Evolutionary conservation across 2,797 vertebrate genomes (phyloP).

Genomic region (Acanthopagrus latus): DNA sequence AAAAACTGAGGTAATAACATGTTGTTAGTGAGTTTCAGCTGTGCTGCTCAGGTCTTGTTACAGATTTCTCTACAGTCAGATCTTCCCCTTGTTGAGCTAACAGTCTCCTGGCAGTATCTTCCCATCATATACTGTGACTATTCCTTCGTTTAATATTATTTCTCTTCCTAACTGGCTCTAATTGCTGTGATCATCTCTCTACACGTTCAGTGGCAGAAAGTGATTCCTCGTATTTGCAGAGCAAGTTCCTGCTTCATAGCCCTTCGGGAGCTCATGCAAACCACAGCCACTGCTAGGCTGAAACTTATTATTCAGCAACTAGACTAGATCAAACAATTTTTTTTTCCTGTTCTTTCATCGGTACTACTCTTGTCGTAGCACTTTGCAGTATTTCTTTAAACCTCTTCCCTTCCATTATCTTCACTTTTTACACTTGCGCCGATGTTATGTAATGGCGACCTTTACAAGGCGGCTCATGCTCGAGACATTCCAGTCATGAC

Average conservation of each 20-base stretch:
- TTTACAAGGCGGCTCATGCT: constrained; percentile 25
- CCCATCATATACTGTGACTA: not conserved
- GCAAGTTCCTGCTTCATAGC: constrained; percentile 21
- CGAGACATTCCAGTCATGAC: constrained; percentile 29
- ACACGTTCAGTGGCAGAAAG: not conserved
- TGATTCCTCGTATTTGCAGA: not conserved
- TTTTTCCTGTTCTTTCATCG: not conserved
- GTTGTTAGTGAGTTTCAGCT: not conserved
- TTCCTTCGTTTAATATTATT: no score
- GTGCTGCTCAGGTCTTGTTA: not conserved
- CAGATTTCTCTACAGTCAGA: not conserved
- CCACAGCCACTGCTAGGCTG: constrained; percentile 5
- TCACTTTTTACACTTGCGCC: not conserved
- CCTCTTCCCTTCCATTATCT: not conserved
- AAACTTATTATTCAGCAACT: constrained; percentile 7
- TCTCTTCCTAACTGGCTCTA: not conserved
- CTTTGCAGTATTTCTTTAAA: not conserved
- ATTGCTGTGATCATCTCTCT: not conserved
- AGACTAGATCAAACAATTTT: not conserved
- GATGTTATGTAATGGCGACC: not conserved
- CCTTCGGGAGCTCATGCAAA: constrained; percentile 9
- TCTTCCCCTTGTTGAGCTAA: no score
- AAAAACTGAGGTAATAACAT: not conserved
- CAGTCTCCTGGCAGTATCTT: not conserved
- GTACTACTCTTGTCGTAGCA: not conserved